Percentiles rank a stretch among this genome's conserved stretches.
Conservation (phyloP, 2,113 vertebrate genomes). For the Triplophysa siluroides region DNA sequence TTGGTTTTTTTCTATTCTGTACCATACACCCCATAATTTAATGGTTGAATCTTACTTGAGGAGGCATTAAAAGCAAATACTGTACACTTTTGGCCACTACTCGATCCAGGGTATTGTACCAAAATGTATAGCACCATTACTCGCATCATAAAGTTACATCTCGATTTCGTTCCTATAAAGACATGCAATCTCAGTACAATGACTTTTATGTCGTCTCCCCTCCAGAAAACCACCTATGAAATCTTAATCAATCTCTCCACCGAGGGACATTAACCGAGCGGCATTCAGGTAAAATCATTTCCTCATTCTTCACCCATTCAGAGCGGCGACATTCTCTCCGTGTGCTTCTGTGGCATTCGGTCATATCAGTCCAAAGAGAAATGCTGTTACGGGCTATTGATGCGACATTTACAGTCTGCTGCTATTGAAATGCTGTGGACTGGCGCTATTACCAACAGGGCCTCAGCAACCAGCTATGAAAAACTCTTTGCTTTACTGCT, state of each 20-base stretch:
- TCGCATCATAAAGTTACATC: neutral
- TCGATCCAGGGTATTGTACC: neutral
- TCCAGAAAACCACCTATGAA: too few species aligned
- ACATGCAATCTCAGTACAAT: neutral
- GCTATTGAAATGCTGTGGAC: neutral
- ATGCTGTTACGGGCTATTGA: neutral
- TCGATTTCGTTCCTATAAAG: neutral
- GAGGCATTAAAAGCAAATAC: too few species aligned
- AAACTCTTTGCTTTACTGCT: neutral
- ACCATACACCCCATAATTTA: too few species aligned
- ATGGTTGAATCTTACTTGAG: too few species aligned
- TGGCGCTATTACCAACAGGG: neutral
- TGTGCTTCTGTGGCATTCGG: neutral
- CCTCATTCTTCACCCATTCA: neutral
- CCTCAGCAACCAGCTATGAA: neutral
- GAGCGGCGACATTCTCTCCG: neutral
- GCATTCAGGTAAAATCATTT: neutral
- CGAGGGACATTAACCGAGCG: neutral
- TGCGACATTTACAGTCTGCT: constrained; percentile 17
- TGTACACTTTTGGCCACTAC: too few species aligned
- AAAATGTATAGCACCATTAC: constrained; percentile 20
- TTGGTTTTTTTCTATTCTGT: too few species aligned
- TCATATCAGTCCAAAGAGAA: neutral
- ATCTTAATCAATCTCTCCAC: neutral
- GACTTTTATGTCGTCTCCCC: neutral